Percentiles rank a stretch among this genome's conserved stretches.
Conservation (phyloP, 2,113 vertebrate genomes). For the Odontesthes bonariensis region DNA sequence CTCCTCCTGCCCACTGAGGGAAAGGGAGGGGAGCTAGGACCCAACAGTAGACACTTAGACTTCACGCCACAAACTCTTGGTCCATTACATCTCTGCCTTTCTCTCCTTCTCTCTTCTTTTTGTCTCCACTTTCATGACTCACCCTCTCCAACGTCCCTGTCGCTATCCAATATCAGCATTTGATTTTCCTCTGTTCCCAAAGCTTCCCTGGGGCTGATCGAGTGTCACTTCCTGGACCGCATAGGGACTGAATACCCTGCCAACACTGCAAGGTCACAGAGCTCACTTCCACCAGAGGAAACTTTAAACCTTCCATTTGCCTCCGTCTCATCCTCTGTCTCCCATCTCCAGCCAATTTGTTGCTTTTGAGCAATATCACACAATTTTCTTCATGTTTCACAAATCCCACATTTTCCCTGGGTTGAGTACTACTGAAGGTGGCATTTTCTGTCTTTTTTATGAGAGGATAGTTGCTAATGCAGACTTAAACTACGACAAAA, state of each 20-base stretch:
- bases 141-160: constrained; percentile 22
- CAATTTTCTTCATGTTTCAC: constrained; percentile 41
- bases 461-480: constrained; percentile 1
- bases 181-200: constrained; percentile 61
- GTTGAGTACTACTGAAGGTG: constrained; percentile 29
- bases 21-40: constrained; percentile 37
- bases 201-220: constrained; percentile 73
- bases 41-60: constrained; percentile 63
- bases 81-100: constrained; percentile 51
- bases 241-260: constrained; percentile 49
- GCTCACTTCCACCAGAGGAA: constrained; percentile 73
- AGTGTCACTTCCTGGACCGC: constrained; percentile 67
- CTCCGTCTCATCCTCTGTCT: constrained; percentile 19
- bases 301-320: constrained; percentile 70
- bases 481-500: constrained; percentile 30
- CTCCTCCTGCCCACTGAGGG: constrained; percentile 67
- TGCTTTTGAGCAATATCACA: constrained; percentile 33
- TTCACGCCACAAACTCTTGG: constrained; percentile 58
- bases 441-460: constrained; percentile 36
- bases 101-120: constrained; percentile 44
- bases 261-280: constrained; percentile 76
- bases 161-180: constrained; percentile 73
- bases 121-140: constrained; percentile 36
- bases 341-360: constrained; percentile 26
- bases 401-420: constrained; percentile 34